Evolutionary conservation across 2,113 vertebrate species (phyloP), one percentile per base, ranked within the genome.

Genomic region (Entelurus aequoreus): DNA sequence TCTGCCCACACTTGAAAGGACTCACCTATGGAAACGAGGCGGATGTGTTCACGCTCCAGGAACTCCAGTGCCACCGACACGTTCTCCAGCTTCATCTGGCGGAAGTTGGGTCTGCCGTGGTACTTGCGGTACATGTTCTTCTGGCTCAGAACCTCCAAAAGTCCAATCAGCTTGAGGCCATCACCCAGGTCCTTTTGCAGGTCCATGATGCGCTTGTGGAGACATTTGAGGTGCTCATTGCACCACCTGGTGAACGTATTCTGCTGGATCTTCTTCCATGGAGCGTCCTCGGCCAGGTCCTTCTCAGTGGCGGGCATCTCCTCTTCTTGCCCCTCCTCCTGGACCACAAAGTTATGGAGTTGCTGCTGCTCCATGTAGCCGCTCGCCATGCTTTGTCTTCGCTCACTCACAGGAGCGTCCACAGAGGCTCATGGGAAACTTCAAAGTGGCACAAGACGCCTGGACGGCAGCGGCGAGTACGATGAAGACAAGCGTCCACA

Each of bases 211-310:
- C 90, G 87, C 88, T 91, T 93, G 87, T 92, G 91, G 48, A 94
- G 19, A 55, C 89, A 89, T 81, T 95, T 94, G 49, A 95, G 92
- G 83, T 96, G 94, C 80, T 96, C 88, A 77, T 97, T 98, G 86
- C 95, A 98, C 95, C 95, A 96, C 51, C 95, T 88, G 2, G 95
- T 97, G 89, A 97, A 98, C 0, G 95, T 97, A 92, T 98, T 97
- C 89, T 98, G 95, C 79, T 98, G 95, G 89, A 98, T 98, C 90
- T 95, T 96, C 90, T 98, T 98, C 95, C 95, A 98, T 0, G 95
- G 95, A 0, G 95, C 95, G 84, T 98, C 95, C 87, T 98, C 95
- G 0, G 95, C 95, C 69, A 98, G 89, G 88, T 98, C 95, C 84
- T 98, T 98, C 92, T 98, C 95, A 0, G 95, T 94, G 83, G 94